Base-by-base conservation (phyloP, 2,113 vertebrate species). In the Bettongia penicillata region DNA sequence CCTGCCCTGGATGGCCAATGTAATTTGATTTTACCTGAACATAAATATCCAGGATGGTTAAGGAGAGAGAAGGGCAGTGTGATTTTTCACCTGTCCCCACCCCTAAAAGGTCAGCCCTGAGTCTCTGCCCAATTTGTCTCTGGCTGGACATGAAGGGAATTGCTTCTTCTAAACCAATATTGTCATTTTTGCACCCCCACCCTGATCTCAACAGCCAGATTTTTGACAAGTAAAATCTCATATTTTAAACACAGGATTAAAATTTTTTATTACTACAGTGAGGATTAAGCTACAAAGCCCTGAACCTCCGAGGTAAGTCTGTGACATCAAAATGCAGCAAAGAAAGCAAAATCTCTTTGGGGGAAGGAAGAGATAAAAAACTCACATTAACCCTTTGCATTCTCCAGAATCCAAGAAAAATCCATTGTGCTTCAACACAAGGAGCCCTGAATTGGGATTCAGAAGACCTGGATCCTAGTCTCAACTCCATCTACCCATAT, bases 231-330 rank as follows among this genome's bases (percentile, higher is more conserved):
- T 96, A 99, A 99, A 99, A 99, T 99, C 98, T 99, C 98, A 99
- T 99, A 99, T 99, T 99, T 98, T 98, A 99, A 99, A 99, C 98
- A 99, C 98, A 98, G 99, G 99, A 99, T 99, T 99, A 99, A 99
- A 98, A 98, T 98, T 98, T 43, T 99, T 99, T 99, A 99, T 99
- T 99, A 99, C 98, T 99, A 98, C 98, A 98, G 98, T 95, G 95
- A 91, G 97, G 99, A 99, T 99, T 99, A 99, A 96, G 94, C 91
- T 93, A 97, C 97, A 99, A 99, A 99, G 98, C 98, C 98, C 89
- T 95, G 68, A 24, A 96, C 98, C 68, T 84, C 68, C n/a, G 68
- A 99, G 98, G 98, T 98, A 98, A 98, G 98, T 98, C 98, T 98
- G 98, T 47, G 95, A 96, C 97, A 96, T 96, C 97, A 68, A 97